Evolutionary conservation across 2,888 invertebrate species (phyloP), one percentile per base, ranked within the genome.

Genomic region (Syritta pipiens): DNA sequence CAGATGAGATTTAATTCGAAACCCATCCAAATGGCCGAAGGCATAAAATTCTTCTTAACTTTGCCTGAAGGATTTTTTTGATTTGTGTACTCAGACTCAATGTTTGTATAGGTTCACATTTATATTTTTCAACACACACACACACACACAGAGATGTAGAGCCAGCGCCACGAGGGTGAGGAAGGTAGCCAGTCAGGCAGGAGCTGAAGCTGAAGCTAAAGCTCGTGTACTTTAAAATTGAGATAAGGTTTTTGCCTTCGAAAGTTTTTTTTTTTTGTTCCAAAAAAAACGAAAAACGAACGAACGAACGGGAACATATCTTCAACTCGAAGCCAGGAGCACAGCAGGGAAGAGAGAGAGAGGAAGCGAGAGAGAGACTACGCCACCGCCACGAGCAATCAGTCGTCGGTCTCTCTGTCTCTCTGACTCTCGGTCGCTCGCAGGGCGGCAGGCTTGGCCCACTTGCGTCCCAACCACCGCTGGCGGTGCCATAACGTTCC

Each of bases 201-300:
- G 76, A 83, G 81, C 81, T 68, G 76, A 35, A 81, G 65, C 53
- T 74, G 60, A 57, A 59, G 63, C 77, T 72, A 60, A 81, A 74
- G 59, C 81, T 82, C 83, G 81, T 84, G 82, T 83, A 79, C 81
- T 86, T 87, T 84, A 85, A 86, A 88, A 86, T 86, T 86, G 85
- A 84, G 87, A 87, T 88, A 87, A 88, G 87, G 87, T 86, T 86
- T 84, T 84, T 85, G 87, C 88, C 87, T 86, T 84, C 83, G 84
- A 87, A 86, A 88, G 86, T 87, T 87, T 87, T 84, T n/a, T n/a
- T n/a, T n/a, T n/a, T n/a, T n/a, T n/a, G n/a, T n/a, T 79, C 24
- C 46, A 22, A 48, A 62, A 35, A 40, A 53, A 55, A 62, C 35
- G 42, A 62, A 67, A 74, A 62, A 60, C 49, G 35, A 79, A 79